These are phyloP conservation scores for Centruroides sculpturatus DNA, from an alignment of 1,140 invertebrate species.

Conservation along the genomic window DNA sequence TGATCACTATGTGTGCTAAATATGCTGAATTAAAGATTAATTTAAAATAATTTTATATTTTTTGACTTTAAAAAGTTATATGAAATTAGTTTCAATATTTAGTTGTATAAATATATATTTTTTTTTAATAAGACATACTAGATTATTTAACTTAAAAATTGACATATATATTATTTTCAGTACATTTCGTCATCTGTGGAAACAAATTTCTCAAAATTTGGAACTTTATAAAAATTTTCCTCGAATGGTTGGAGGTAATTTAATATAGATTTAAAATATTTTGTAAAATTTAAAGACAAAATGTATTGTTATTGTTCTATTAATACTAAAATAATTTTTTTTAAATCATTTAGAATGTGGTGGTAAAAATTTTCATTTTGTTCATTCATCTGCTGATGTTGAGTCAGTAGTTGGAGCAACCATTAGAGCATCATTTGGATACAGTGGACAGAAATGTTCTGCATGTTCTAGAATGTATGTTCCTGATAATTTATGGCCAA, in stretches of 20 bases:
- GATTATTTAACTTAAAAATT: too few relatives aligned
- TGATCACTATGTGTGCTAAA: too few relatives aligned
- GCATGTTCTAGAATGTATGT: constrained; percentile 94
- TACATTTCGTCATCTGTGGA: constrained; percentile 88
- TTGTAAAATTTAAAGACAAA: too few relatives aligned
- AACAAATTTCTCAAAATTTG: constrained; percentile 79
- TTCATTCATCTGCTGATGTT: constrained; percentile 80
- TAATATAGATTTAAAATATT: not conserved
- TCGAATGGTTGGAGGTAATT: constrained; percentile 51
- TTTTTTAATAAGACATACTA: too few relatives aligned
- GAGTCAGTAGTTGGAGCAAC: constrained; percentile 67
- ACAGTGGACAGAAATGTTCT: constrained; percentile 95
- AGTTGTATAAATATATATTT: too few relatives aligned
- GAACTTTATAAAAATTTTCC: constrained; percentile 79
- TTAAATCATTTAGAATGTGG: constrained; percentile 62
- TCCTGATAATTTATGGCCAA: constrained; percentile 74
- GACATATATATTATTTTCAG: constrained; percentile 29
- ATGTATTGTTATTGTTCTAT: not conserved
- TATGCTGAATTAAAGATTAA: too few relatives aligned
- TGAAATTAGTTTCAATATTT: too few relatives aligned
- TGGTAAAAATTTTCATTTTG: constrained; percentile 97
- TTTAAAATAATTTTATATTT: too few relatives aligned
- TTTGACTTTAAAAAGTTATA: too few relatives aligned
- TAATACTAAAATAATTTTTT: not conserved
- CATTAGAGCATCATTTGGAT: constrained; percentile 84